A percentile compares a stretch with the other conserved stretches of the same genome.
Evolutionary conservation across 2,888 invertebrate genomes (phyloP).

Genomic region (Acanthosoma haemorrhoidale): DNA sequence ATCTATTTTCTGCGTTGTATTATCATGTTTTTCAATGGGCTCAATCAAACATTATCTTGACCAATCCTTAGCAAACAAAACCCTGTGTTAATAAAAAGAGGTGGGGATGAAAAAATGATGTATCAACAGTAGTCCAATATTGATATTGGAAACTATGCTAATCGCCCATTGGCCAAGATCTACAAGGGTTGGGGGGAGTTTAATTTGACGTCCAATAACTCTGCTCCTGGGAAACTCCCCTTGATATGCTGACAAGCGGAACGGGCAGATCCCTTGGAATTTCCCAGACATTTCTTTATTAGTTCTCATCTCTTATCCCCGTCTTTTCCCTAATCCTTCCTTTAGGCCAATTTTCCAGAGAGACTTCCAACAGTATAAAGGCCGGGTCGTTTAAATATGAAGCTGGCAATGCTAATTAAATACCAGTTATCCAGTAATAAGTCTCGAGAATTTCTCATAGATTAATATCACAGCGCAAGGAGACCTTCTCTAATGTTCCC

Average conservation of each 20-base stretch:
- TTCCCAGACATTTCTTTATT: slow-evolving; percentile 10
- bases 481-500: too few species aligned
- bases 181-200: slow-evolving; percentile 6
- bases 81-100: background rate
- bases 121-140: background rate
- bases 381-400: background rate
- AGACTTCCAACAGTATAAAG: slow-evolving; percentile 5
- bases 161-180: background rate
- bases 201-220: slow-evolving; percentile 14
- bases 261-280: background rate
- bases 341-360: background rate
- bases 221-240: background rate
- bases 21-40: too few species aligned
- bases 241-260: slow-evolving; percentile 14
- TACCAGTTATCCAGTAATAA: too few species aligned
- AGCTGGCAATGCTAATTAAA: background rate
- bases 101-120: background rate
- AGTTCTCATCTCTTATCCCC: slow-evolving; percentile 14
- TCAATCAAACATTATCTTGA: too few species aligned
- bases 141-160: background rate
- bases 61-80: too few species aligned
- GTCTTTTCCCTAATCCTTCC: background rate
- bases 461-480: too few species aligned
- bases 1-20: too few species aligned
- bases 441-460: too few species aligned